Conservation (phyloP, 2,888 invertebrate genomes). For the Tipula vernalis region DNA sequence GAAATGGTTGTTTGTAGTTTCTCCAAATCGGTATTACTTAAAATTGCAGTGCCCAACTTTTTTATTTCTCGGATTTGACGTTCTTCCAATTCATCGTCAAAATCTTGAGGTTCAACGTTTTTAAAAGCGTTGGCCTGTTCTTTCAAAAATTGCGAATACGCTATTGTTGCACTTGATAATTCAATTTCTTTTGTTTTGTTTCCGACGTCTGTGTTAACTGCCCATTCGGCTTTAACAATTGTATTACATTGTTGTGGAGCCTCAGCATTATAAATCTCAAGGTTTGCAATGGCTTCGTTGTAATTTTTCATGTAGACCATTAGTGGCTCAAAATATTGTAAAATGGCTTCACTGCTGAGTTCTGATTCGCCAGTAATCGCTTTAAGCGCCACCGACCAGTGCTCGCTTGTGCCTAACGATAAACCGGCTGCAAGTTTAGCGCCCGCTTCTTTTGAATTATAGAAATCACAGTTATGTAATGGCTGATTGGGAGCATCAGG, state of each 20-base stretch:
- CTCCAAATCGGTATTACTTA: conserved; percentile 30
- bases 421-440: conserved; percentile 43
- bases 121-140: conserved; percentile 32
- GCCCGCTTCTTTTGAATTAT: conserved; percentile 67
- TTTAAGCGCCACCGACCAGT: conserved; percentile 50
- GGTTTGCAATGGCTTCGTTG: conserved; percentile 33
- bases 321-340: conserved; percentile 45
- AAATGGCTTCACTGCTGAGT: conserved; percentile 44
- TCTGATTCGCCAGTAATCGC: conserved; percentile 44
- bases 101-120: conserved; percentile 30
- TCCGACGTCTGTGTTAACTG: conserved; percentile 19
- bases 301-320: conserved; percentile 35
- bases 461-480: conserved; percentile 77
- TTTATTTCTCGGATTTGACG: conserved; percentile 37
- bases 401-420: conserved; percentile 38
- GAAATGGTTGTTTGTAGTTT: conserved; percentile 15
- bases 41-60: conserved; percentile 36
- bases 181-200: conserved; percentile 23
- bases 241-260: conserved; percentile 5
- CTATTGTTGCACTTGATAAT: conserved; percentile 18
- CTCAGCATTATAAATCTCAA: conserved; percentile 7
- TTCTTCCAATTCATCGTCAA: conserved; percentile 30
- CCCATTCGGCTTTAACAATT: conserved; percentile 12
- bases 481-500: conserved; percentile 45
- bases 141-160: conserved; percentile 29